Evolutionary conservation across 1,140 invertebrate species (phyloP).

Genomic region (Catajapyx aquilonaris): DNA sequence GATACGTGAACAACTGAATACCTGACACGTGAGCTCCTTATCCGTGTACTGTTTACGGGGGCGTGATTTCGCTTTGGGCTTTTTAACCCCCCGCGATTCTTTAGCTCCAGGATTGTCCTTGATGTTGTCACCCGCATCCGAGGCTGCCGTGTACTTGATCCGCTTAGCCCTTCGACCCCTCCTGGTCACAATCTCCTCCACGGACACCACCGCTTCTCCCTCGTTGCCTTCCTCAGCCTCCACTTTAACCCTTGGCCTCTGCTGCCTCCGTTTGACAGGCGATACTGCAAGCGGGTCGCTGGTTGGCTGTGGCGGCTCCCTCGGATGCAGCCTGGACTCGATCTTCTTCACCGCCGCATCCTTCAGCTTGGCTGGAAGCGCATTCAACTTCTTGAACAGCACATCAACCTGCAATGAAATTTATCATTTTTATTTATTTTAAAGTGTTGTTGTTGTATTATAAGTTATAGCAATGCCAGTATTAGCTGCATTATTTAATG

Average conservation of each 20-base stretch:
- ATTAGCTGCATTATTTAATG: no score
- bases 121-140: background rate
- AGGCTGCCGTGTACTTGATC: background rate
- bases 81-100: background rate
- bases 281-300: background rate
- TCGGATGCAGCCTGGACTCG: background rate
- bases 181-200: background rate
- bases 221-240: background rate
- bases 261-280: background rate
- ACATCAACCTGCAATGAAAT: constrained; percentile 1
- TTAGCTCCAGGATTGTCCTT: background rate
- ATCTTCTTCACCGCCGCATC: background rate
- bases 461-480: no score
- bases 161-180: background rate
- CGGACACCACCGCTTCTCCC: background rate
- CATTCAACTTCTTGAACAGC: background rate
- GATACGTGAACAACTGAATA: background rate
- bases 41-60: background rate
- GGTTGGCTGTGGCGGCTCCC: background rate
- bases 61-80: background rate
- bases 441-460: no score
- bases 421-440: no score
- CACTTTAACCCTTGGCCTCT: background rate
- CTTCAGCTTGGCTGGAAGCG: background rate
- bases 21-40: background rate